These are phyloP conservation scores for Ceratoteleas bidentatus DNA, from an alignment of 1,140 invertebrate species.

Conservation along the genomic window DNA sequence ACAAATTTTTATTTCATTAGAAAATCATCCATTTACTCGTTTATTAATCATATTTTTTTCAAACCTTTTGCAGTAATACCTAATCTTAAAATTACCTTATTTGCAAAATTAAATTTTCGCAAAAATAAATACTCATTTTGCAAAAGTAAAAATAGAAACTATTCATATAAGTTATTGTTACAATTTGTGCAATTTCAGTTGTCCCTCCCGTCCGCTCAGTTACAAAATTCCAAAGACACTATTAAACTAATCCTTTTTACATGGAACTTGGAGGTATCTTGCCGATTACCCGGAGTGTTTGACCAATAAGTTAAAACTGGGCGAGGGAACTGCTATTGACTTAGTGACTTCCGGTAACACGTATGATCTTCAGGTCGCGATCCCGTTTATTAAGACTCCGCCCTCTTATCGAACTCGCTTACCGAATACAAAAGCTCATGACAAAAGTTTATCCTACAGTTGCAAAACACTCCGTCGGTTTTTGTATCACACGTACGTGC, in stretches of 20 bases:
- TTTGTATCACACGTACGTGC: conserved; percentile 29
- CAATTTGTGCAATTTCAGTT: too few species aligned
- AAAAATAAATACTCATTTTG: too few species aligned
- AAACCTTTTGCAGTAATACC: too few species aligned
- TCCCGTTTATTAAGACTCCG: conserved; percentile 5
- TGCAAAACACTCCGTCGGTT: conserved; percentile 18
- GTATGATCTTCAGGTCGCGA: conserved; percentile 14
- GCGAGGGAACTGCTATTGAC: conserved; percentile 30
- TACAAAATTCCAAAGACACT: neutral
- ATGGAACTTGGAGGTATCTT: neutral
- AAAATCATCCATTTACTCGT: too few species aligned
- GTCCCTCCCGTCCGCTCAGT: neutral
- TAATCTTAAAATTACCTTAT: too few species aligned
- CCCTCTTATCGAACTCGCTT: conserved; percentile 34
- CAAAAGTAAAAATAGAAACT: too few species aligned
- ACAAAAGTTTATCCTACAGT: conserved; percentile 43
- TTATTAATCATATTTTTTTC: too few species aligned
- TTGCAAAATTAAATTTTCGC: too few species aligned
- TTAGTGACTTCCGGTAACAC: conserved; percentile 29
- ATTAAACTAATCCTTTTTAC: neutral
- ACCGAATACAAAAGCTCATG: conserved; percentile 37
- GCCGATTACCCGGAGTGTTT: conserved; percentile 17
- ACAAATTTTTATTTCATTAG: too few species aligned
- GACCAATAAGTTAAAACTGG: conserved; percentile 7
- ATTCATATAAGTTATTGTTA: too few species aligned